Evolutionary conservation across 2,797 vertebrate species (phyloP), one percentile per base, ranked within the genome.

Genomic region (Zenarchopterus dispar): DNA sequence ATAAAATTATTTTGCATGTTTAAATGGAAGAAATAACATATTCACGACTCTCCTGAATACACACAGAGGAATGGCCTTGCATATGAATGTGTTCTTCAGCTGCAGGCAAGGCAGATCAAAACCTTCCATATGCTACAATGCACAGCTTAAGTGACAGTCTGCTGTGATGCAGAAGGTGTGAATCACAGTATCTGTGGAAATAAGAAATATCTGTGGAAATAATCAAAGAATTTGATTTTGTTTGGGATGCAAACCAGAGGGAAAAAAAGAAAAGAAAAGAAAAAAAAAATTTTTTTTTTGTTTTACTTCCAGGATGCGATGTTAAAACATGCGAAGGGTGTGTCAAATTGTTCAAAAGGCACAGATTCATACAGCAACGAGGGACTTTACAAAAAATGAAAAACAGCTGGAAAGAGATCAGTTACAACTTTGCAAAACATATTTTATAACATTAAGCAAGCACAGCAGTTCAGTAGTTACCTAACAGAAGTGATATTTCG

Each of bases 1-100:
- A 19, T 22, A 2, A 22, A 22, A 18, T 45, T 48, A 69, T 72
- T 84, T 79, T 75, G 46, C 76, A 85, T 7, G 49, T 57, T 81
- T 84, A 86, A 84, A 90, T 17, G 33, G 43, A 81, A 80, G 24
- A 89, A 84, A 86, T 68, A 70, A 80, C 78, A 85, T 70, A 72
- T 70, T 88, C 75, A 51, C 51, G 70, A 82, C 78, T 81, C 77
- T 82, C 78, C 62, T 79, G 75, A 71, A 63, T 76, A 84, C 85
- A 85, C 77, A 83, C 64, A 56, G 48, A 68, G 28, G 22, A 62
- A 81, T 66, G 67, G 74, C 53, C 46, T 23, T 75, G 75, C 88
- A 91, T 91, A 77, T 84, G 42, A 85, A 90, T 85, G 62, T 13
- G 33, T 31, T 47, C 18, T 64, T 75, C 39, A 48, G 54, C 81